Evolutionary conservation across 1,140 invertebrate genomes (phyloP).

Genomic region (Oreohelix idahoensis): DNA sequence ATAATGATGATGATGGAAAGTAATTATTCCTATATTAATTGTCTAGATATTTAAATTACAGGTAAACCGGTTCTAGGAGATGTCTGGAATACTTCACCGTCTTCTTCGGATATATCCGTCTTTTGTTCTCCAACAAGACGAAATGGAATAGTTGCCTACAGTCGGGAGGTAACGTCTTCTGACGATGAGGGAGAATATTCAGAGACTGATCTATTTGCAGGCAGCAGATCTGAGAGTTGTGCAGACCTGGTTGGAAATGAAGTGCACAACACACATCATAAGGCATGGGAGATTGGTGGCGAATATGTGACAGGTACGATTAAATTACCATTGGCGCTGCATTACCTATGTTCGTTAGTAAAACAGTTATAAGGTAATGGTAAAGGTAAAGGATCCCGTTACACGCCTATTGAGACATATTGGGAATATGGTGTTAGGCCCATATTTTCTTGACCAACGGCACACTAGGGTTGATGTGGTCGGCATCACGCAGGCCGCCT

Average conservation of each 20-base stretch:
- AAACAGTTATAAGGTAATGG: no score
- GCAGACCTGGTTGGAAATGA: background rate
- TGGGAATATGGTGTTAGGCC: no score
- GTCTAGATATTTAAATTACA: background rate
- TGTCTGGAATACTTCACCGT: conserved; percentile 27
- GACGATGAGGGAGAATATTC: conserved; percentile 21
- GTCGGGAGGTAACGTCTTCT: conserved; percentile 24
- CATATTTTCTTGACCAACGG: no score
- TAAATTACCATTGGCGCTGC: no score
- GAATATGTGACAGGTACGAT: background rate
- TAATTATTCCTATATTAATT: no score
- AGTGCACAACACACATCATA: background rate
- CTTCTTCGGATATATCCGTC: conserved; percentile 20
- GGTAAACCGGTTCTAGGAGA: conserved; percentile 31
- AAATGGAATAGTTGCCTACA: background rate
- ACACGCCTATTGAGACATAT: no score
- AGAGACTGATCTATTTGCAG: background rate
- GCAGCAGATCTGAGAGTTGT: background rate
- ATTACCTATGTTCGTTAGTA: no score
- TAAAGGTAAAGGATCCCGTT: no score
- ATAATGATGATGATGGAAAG: no score
- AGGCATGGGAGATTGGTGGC: background rate
- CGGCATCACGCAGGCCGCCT: no score
- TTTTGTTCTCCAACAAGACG: background rate
- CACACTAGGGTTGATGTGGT: no score